Conservation (phyloP, 2,113 vertebrate species). For the Xiphophorus couchianus region DNA sequence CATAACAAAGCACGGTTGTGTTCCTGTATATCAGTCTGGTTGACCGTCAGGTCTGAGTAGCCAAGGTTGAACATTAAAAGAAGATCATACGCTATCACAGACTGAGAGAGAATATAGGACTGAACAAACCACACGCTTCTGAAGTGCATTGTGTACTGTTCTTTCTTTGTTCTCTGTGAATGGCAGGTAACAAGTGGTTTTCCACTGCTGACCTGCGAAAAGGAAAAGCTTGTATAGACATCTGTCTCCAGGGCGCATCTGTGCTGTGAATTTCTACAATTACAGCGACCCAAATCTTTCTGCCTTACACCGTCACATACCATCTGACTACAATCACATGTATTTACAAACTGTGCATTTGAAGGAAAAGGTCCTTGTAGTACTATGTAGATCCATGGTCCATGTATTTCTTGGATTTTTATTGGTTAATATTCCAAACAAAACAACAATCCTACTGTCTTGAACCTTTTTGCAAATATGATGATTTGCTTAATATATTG, state of each 20-base stretch:
- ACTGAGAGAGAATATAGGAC: not conserved
- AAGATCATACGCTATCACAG: not conserved
- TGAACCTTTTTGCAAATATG: too few relatives aligned
- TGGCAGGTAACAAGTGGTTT: not conserved
- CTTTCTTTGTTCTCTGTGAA: constrained; percentile 15
- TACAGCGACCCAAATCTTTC: not conserved
- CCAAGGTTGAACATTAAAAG: constrained; percentile 17
- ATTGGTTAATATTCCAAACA: too few relatives aligned
- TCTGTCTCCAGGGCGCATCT: not conserved
- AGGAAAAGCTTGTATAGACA: constrained; percentile 48
- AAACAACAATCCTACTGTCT: too few relatives aligned
- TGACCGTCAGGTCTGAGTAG: constrained; percentile 12
- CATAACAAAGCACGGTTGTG: constrained; percentile 39
- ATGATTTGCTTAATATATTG: too few relatives aligned
- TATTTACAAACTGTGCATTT: not conserved
- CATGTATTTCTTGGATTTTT: too few relatives aligned
- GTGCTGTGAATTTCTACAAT: constrained; percentile 4
- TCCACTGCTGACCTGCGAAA: constrained; percentile 40
- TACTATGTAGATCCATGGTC: not conserved
- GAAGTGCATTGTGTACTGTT: constrained; percentile 12
- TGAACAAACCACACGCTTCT: not conserved
- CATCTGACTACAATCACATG: constrained; percentile 13
- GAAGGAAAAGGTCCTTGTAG: not conserved
- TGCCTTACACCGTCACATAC: constrained; percentile 6
- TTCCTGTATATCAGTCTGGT: not conserved